Conservation (phyloP, 23 tunicate species). For the Ciona savignyi region DNA sequence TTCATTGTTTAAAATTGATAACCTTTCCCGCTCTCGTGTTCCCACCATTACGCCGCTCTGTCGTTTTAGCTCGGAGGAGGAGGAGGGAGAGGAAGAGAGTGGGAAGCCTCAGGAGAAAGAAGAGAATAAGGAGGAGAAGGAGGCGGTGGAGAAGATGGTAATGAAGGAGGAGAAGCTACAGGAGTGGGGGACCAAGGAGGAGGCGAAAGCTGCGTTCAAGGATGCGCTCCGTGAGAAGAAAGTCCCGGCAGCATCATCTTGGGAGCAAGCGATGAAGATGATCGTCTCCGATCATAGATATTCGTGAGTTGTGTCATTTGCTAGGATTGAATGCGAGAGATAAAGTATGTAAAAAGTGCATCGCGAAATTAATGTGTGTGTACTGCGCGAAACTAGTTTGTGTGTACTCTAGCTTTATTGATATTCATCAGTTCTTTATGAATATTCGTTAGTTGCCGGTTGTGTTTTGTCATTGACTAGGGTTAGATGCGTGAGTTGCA, state of each 20-base stretch:
- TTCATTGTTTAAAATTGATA: too few relatives aligned
- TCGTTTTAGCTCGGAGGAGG: constrained; percentile 10
- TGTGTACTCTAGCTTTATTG: constrained; percentile 81
- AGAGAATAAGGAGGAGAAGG: constrained; percentile 22
- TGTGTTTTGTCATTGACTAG: too few relatives aligned
- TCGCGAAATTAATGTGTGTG: constrained; percentile 66
- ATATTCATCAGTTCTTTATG: constrained; percentile 74
- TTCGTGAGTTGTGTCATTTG: constrained; percentile 29
- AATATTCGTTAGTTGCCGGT: constrained; percentile 60
- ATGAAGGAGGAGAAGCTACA: constrained; percentile 29
- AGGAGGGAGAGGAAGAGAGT: constrained; percentile 14
- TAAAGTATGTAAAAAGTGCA: constrained; percentile 62
- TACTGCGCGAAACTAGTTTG: too few relatives aligned
- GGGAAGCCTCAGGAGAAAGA: constrained; percentile 2
- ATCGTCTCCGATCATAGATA: constrained; percentile 87
- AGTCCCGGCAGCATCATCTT: constrained; percentile 84
- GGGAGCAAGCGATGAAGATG: constrained; percentile 98
- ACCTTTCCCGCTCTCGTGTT: too few relatives aligned
- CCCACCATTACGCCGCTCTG: too few relatives aligned
- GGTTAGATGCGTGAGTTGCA: too few relatives aligned
- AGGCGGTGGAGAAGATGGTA: constrained; percentile 14
- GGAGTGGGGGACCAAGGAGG: constrained; percentile 81
- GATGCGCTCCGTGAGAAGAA: constrained; percentile 62
- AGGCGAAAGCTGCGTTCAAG: constrained; percentile 93
- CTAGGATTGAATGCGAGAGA: constrained; percentile 77